A percentile compares a stretch with the other conserved stretches of the same genome.
These are phyloP conservation scores for Oasisia sp. DNA, from an alignment of 2,888 invertebrate genomes.

Conservation along the genomic window DNA sequence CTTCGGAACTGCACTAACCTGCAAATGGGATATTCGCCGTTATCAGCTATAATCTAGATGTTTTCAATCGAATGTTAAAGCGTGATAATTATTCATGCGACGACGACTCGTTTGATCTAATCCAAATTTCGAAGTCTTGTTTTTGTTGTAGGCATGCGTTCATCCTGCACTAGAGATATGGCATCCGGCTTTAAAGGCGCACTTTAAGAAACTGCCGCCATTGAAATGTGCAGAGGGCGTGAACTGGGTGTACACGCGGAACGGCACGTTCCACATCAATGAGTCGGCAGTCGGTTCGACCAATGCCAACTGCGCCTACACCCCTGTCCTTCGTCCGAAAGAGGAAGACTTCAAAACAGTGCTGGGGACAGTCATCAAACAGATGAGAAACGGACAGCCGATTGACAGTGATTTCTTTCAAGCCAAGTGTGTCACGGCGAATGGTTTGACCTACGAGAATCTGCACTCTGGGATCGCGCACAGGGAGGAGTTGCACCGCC, in stretches of 20 bases:
- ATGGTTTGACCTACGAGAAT: conserved; percentile 72
- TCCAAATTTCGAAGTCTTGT: neutral
- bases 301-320: conserved; percentile 71
- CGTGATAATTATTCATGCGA: no score
- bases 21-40: no score
- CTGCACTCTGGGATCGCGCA: conserved; percentile 71
- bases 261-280: conserved; percentile 72
- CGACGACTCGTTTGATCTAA: no score
- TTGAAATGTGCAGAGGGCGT: conserved; percentile 72
- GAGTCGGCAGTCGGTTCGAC: conserved; percentile 66
- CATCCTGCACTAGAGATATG: conserved; percentile 76
- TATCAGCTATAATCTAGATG: no score
- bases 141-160: conserved; percentile 67
- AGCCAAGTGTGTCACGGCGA: conserved; percentile 42
- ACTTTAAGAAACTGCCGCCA: conserved; percentile 73
- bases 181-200: conserved; percentile 79
- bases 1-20: no score
- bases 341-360: conserved; percentile 38
- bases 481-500: conserved; percentile 30
- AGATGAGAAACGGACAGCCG: conserved; percentile 29
- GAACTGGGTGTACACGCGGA: conserved; percentile 84
- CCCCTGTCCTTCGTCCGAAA: conserved; percentile 56
- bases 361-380: neutral
- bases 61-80: no score
- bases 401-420: conserved; percentile 37